phyloP scores from a whole-genome alignment of 2,888 invertebrate species.

The Imbricaverruca yamaguchii region DNA sequence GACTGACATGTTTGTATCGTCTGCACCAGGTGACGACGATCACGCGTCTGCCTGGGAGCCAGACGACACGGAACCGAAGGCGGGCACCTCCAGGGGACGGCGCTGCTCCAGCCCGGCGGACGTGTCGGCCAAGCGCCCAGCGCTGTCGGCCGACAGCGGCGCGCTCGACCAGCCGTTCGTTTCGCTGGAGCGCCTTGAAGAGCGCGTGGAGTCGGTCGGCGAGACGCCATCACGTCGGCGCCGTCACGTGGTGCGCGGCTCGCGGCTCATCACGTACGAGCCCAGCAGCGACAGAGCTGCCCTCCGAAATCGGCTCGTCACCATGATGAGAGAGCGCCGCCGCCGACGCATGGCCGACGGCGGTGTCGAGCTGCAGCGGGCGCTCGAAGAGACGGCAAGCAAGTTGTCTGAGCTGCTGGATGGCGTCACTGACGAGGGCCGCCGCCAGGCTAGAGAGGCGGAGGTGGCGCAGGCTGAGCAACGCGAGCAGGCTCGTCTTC shows the following conservation, averaged over 20 bases:
- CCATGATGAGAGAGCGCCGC: not conserved
- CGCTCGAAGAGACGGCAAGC: not conserved
- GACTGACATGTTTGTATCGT: no score
- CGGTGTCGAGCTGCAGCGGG: not conserved
- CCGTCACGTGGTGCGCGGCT: conserved; percentile 3
- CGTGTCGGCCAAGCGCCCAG: no score
- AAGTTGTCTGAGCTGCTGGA: not conserved
- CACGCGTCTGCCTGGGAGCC: not conserved
- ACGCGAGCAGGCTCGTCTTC: not conserved
- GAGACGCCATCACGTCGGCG: not conserved
- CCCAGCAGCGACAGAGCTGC: conserved; percentile 4
- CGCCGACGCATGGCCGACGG: not conserved
- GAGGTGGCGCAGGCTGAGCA: not conserved
- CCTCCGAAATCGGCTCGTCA: not conserved
- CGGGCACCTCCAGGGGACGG: no score
- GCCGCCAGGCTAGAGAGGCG: not conserved
- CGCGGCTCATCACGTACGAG: not conserved
- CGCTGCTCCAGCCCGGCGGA: no score
- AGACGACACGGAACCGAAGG: not conserved
- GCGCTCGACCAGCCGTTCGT: not conserved
- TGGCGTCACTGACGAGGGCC: not conserved
- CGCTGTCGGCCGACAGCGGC: no score
- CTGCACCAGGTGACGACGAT: not conserved
- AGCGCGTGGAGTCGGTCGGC: not conserved
- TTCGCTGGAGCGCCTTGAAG: not conserved